Conservation (phyloP, 2,113 vertebrate species). For the Casuarius casuarius region DNA sequence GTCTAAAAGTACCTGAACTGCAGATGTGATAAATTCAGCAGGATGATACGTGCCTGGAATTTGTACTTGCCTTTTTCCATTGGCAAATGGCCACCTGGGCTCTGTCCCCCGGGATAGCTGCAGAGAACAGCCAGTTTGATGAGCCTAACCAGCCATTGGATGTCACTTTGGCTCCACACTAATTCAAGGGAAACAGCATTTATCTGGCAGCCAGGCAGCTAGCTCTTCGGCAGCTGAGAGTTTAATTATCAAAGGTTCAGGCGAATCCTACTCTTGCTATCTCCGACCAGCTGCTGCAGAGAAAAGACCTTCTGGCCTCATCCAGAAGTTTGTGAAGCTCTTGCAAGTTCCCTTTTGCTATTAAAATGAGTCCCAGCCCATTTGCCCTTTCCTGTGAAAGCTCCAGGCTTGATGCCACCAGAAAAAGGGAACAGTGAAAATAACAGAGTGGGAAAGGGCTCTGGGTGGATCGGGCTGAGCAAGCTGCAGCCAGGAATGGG, state of each 20-base stretch:
- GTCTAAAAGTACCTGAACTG: conserved; percentile 70
- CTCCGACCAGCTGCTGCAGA: conserved; percentile 61
- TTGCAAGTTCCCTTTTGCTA: conserved; percentile 46
- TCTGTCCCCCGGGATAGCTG: conserved; percentile 51
- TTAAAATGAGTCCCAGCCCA: conserved; percentile 41
- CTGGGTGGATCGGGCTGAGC: not conserved
- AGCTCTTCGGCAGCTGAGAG: conserved; percentile 65
- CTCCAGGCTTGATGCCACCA: conserved; percentile 32
- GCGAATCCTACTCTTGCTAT: conserved; percentile 63
- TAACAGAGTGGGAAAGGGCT: conserved; percentile 8
- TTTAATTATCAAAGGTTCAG: conserved; percentile 71
- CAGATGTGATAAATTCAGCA: conserved; percentile 70
- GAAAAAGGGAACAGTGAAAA: conserved; percentile 21
- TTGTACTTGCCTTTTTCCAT: conserved; percentile 45
- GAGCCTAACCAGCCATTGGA: conserved; percentile 73
- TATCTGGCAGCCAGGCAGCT: conserved; percentile 63
- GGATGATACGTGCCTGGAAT: conserved; percentile 49
- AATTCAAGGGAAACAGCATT: conserved; percentile 72
- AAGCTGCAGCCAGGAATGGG: not conserved
- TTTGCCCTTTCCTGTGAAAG: conserved; percentile 39
- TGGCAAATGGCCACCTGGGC: conserved; percentile 62
- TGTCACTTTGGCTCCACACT: conserved; percentile 73
- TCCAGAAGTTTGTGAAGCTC: conserved; percentile 59
- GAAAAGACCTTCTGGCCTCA: conserved; percentile 67
- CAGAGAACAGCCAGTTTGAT: conserved; percentile 69